Base-by-base conservation (phyloP, 2,888 invertebrate genomes). In the Matsumyia berberina region DNA sequence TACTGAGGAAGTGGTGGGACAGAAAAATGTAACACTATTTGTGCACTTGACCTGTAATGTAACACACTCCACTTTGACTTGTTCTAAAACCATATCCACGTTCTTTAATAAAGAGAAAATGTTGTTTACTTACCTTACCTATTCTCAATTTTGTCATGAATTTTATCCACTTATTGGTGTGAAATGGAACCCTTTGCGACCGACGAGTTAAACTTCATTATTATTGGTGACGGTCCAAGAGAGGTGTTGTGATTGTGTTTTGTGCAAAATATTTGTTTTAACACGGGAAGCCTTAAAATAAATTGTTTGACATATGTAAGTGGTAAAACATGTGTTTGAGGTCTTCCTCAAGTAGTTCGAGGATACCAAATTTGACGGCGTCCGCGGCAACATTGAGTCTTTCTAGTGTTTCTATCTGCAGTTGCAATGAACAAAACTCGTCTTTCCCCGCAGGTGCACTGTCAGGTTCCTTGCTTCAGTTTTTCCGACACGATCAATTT, bases 211-310 rank as follows among this genome's bases (percentile, higher is more conserved):
- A 7, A 12, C 3, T 12, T 39, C 1, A 4, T 39, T n/a, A 39
- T n/a, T n/a, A 33, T 6, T n/a, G n/a, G 17, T 5, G 44, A 44
- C 5, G 17, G 44, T 15, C 44, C 4, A 7, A 2, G 11, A 15
- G 5, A 44, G n/a, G n/a, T n/a, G n/a, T 44, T 44, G 15, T 1
- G 15, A 1, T 15, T 44, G 44, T 15, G 15, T 12, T 44, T 44
- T 3, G 44, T 5, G 17, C 44, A 3, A 17, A 42, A 42, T 3
- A 42, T 15, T 12, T 42, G 12, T 15, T 12, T 42, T 7, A 42
- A 42, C n/a, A 42, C 42, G 42, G 42, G 42, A n/a, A 12, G 42
- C 42, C 12, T 42, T 42, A 12, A 12, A 12, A 42, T 42, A n/a
- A 42, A 42, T 37, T 37, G 3, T 37, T 2, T 8, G 11, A n/a